Conservation (phyloP, 2,113 vertebrate species). For the Seriola rivoliana region DNA sequence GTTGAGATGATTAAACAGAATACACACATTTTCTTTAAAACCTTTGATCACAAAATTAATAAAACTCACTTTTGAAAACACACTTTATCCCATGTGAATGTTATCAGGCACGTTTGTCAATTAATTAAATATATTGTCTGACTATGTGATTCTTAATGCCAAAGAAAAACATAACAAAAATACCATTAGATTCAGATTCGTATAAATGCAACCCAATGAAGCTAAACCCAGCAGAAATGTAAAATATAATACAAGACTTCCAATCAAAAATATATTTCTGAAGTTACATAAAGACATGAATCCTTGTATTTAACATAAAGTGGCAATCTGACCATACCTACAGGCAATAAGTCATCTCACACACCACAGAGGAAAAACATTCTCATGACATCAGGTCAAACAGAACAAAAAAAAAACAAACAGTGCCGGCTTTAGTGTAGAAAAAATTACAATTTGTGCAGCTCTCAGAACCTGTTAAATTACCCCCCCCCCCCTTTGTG, state of each 20-base stretch:
- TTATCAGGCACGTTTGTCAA: constrained; percentile 23
- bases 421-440: not conserved
- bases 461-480: not conserved
- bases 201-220: not conserved
- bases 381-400: not conserved
- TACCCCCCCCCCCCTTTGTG: not conserved
- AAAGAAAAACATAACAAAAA: not conserved
- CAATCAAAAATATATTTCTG: constrained; percentile 53
- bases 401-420: not conserved
- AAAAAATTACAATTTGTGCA: not conserved
- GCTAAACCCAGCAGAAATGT: not conserved
- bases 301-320: not conserved
- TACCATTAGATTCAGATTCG: not conserved
- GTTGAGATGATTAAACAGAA: constrained; percentile 14
- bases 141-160: not conserved
- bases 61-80: not conserved
- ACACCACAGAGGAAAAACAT: not conserved
- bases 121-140: too few species aligned
- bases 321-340: not conserved
- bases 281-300: constrained; percentile 32
- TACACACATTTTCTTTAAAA: not conserved
- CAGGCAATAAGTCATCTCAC: not conserved
- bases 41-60: not conserved
- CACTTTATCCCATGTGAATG: not conserved
- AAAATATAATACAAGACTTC: constrained; percentile 20